phyloP scores from a whole-genome alignment of 1,140 invertebrate species.

The Polyergus mexicanus region DNA sequence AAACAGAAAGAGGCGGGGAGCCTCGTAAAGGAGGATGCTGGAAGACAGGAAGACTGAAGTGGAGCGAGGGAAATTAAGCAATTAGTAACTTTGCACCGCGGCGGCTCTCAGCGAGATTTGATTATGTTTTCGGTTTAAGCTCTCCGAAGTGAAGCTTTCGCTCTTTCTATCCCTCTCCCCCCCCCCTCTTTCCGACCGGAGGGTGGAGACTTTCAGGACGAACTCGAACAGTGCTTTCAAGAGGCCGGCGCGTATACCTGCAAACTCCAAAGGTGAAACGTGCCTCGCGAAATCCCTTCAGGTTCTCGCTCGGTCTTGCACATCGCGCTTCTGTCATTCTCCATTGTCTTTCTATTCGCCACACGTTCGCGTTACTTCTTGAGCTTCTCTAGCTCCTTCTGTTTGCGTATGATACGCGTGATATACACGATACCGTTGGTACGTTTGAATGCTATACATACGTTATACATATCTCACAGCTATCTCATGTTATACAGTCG shows the following conservation, averaged over 20 bases:
- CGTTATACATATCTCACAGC: too few species aligned
- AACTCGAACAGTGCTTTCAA: constrained; percentile 72
- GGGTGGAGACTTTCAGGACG: constrained; percentile 46
- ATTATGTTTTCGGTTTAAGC: constrained; percentile 87
- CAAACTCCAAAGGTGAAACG: constrained; percentile 72
- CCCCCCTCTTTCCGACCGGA: background rate
- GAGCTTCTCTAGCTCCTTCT: constrained; percentile 43
- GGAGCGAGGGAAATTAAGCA: constrained; percentile 85
- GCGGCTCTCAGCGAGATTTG: constrained; percentile 85
- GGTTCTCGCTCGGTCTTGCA: constrained; percentile 56
- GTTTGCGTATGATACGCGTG: constrained; percentile 18
- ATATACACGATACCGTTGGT: constrained; percentile 9
- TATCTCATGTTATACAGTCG: background rate
- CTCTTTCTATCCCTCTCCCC: constrained; percentile 55
- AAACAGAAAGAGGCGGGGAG: constrained; percentile 48
- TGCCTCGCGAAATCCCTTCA: constrained; percentile 64
- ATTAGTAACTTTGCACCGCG: constrained; percentile 86
- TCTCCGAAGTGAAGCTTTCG: constrained; percentile 74
- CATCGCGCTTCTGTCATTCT: constrained; percentile 53
- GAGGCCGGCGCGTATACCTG: constrained; percentile 67
- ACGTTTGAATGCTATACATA: background rate
- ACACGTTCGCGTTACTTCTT: constrained; percentile 60
- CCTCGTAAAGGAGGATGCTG: constrained; percentile 59
- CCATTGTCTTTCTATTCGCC: constrained; percentile 67
- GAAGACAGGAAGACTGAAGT: constrained; percentile 64